Percentiles rank a stretch among this genome's conserved stretches.
These are phyloP conservation scores for Hemichromis elongatus DNA, from an alignment of 2,113 vertebrate species.

Conservation along the genomic window DNA sequence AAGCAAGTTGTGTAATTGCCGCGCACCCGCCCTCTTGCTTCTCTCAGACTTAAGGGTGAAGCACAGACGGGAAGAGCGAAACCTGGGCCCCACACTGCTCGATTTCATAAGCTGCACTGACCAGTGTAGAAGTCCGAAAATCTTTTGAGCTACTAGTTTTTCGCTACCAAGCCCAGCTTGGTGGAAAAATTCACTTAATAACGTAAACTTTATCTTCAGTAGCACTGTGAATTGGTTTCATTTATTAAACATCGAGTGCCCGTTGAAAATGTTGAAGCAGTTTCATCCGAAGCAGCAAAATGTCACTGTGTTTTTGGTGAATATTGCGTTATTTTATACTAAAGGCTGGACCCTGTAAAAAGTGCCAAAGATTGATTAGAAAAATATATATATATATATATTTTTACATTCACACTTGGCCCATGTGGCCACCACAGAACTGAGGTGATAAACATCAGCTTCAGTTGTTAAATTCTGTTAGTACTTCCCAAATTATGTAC, in stretches of 20 bases:
- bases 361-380: not conserved
- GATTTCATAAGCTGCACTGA: conserved; percentile 50
- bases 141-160: conserved; percentile 47
- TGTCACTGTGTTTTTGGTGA: not conserved
- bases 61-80: conserved; percentile 55
- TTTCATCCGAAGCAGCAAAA: not conserved
- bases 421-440: not conserved
- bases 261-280: not conserved
- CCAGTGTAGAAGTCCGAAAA: conserved; percentile 38
- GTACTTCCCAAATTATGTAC: not conserved
- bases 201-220: conserved; percentile 26
- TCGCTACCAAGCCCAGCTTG: conserved; percentile 34
- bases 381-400: too few relatives aligned
- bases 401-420: not conserved
- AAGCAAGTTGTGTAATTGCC: conserved; percentile 68
- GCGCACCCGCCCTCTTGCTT: not conserved
- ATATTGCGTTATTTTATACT: not conserved
- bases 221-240: not conserved
- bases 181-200: conserved; percentile 45
- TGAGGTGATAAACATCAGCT: not conserved
- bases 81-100: conserved; percentile 54
- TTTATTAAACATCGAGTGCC: not conserved
- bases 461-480: not conserved
- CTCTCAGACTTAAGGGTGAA: conserved; percentile 47
- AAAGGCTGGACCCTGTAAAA: not conserved